Conservation (phyloP, 2,888 invertebrate genomes). For the Volucella inflata region DNA sequence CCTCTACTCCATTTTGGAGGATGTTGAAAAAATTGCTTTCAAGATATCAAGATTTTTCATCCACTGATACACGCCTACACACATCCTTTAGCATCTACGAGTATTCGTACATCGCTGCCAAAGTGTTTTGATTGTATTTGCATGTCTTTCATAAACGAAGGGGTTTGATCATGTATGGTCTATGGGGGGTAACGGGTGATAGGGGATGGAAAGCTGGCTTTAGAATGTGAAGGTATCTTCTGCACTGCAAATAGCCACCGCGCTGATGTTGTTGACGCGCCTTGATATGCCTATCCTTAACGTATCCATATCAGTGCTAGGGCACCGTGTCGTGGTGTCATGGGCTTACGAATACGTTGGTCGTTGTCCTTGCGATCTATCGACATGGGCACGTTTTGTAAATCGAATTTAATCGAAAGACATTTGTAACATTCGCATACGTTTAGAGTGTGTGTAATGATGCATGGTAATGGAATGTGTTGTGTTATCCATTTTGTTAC, state of each 20-base stretch:
- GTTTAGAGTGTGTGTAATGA: slow-evolving; percentile 74
- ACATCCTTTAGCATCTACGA: neutral
- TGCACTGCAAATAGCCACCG: slow-evolving; percentile 54
- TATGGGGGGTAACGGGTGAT: neutral
- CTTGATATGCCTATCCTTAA: no score
- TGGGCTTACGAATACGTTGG: neutral
- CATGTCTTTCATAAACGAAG: slow-evolving; percentile 31
- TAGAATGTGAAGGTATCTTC: neutral
- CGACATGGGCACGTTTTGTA: slow-evolving; percentile 67
- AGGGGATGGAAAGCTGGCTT: slow-evolving; percentile 1
- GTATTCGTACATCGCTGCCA: neutral
- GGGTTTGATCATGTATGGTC: neutral
- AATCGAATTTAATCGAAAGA: slow-evolving; percentile 75
- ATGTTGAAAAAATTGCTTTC: slow-evolving; percentile 25
- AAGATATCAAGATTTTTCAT: slow-evolving; percentile 8
- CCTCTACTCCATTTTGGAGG: slow-evolving; percentile 20
- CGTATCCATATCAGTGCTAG: no score
- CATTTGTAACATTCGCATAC: slow-evolving; percentile 75
- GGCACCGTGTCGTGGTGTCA: neutral
- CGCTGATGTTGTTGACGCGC: slow-evolving; percentile 9
- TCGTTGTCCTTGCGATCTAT: neutral
- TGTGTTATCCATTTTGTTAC: slow-evolving; percentile 72
- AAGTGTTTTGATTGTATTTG: slow-evolving; percentile 64
- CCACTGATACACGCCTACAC: slow-evolving; percentile 10
- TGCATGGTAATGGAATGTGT: slow-evolving; percentile 74